These are phyloP conservation scores for Microctonus brassicae DNA, from an alignment of 2,888 invertebrate genomes.

Conservation along the genomic window DNA sequence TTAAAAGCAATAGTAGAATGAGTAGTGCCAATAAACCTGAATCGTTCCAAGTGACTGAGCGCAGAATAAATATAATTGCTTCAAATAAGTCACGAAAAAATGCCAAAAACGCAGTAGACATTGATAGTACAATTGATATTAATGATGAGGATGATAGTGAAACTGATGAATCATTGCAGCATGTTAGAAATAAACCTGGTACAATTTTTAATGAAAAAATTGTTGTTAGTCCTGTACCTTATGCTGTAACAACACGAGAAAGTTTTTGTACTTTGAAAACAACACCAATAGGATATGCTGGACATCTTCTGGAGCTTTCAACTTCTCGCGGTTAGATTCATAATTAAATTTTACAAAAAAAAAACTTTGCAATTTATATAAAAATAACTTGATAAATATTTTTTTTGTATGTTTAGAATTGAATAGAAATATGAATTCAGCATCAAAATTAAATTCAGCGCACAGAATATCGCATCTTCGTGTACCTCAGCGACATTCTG, in stretches of 20 bases:
- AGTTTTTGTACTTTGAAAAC: conserved; percentile 65
- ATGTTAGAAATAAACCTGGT: conserved; percentile 62
- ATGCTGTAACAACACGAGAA: conserved; percentile 60
- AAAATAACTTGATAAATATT: neutral
- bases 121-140: conserved; percentile 16
- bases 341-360: neutral
- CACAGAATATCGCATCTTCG: conserved; percentile 51
- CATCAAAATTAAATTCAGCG: conserved; percentile 45
- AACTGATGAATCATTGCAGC: conserved; percentile 41
- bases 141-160: conserved; percentile 35
- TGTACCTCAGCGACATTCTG: conserved; percentile 57
- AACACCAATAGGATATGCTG: conserved; percentile 60
- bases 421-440: conserved; percentile 47
- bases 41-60: conserved; percentile 37
- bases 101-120: conserved; percentile 22
- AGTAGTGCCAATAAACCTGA: conserved; percentile 41
- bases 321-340: conserved; percentile 51
- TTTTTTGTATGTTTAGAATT: conserved; percentile 38
- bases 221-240: conserved; percentile 66
- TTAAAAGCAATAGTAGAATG: conserved; percentile 31
- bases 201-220: conserved; percentile 65
- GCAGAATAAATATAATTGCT: conserved; percentile 20
- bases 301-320: conserved; percentile 54
- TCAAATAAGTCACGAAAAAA: conserved; percentile 28
- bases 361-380: neutral